Evolutionary conservation across 2,888 invertebrate genomes (phyloP).

Genomic region (Pediacus dermestoides): DNA sequence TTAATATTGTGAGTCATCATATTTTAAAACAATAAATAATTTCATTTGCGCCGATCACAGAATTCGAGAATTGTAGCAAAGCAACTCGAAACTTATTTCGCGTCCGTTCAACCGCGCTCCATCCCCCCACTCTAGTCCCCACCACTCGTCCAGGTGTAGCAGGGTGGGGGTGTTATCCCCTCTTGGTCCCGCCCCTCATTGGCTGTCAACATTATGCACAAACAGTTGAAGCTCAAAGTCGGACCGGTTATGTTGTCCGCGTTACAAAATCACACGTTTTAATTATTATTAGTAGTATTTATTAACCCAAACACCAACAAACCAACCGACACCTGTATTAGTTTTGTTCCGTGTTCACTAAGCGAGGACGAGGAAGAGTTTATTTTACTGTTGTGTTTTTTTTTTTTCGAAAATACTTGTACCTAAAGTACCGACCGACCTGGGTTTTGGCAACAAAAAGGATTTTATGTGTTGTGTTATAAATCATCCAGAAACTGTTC

Average conservation of each 20-base stretch:
- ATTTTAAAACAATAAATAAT: no score
- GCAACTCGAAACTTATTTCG: slow-evolving; percentile 48
- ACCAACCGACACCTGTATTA: slow-evolving; percentile 38
- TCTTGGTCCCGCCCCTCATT: slow-evolving; percentile 50
- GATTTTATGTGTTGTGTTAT: slow-evolving; percentile 38
- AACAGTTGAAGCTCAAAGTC: slow-evolving; percentile 50
- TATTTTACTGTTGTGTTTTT: no score
- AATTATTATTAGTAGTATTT: slow-evolving; percentile 41
- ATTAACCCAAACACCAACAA: no score
- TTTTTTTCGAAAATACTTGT: no score
- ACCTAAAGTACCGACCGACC: no score
- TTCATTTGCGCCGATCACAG: no score
- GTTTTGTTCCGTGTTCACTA: no score
- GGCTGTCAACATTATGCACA: slow-evolving; percentile 50
- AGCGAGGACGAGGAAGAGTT: no score
- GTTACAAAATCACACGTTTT: slow-evolving; percentile 45
- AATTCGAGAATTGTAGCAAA: slow-evolving; percentile 47
- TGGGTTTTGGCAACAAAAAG: slow-evolving; percentile 21
- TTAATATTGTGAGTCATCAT: no score
- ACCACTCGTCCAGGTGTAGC: slow-evolving; percentile 43
- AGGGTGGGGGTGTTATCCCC: slow-evolving; percentile 48
- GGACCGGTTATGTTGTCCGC: slow-evolving; percentile 50
- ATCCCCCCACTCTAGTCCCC: slow-evolving; percentile 36
- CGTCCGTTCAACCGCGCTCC: slow-evolving; percentile 47
- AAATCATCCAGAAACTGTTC: no score